Base-by-base conservation (phyloP, 2,888 invertebrate genomes). In the Girardia tigrina region DNA sequence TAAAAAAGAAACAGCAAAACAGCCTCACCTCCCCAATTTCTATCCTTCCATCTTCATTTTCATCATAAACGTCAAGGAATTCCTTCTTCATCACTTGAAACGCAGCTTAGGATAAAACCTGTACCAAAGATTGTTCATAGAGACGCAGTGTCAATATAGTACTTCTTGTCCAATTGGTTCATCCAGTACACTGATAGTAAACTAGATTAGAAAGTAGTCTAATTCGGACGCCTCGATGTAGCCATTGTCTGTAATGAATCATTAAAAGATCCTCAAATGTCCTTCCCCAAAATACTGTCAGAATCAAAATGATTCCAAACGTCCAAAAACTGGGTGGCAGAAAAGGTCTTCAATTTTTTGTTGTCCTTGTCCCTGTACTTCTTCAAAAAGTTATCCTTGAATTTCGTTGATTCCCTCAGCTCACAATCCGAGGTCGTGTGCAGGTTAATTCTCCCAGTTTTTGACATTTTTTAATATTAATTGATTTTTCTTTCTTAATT, bases 41-140 rank as follows among this genome's bases (percentile, higher is more conserved):
- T 80, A 92, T 92, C 86, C 72, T 92, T 14, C 92, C 93, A 82
- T 93, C 92, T 80, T 90, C 90, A 84, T 92, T 91, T 83, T 91
- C 89, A 83, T 93, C 93, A 74, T 93, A 92, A 27, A 91, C 91
- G 80, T 90, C 89, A 78, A 93, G 87, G 79, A 94, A 91, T 56
- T 92, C 91, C 82, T 91, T 90, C 84, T 92, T 91, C 81, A 93
- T 27, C 27, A n/a, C 71, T n/a, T 71, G 27, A 28, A 71, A 71
- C 2, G 71, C 71, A 8, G 29, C 4, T 71, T 28, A 28, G 2
- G 71, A 71, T 6, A 71, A n/a, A 28, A 28, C 71, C 71, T 71
- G n/a, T 36, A 36, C 16, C 12, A 36, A 36, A 12, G 16, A 36
- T 36, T 36, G 16, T 36, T 36, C 8, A 36, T 36, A 12, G 36